phyloP scores from a whole-genome alignment of 2,888 invertebrate genomes.

The Dusona sp. region DNA sequence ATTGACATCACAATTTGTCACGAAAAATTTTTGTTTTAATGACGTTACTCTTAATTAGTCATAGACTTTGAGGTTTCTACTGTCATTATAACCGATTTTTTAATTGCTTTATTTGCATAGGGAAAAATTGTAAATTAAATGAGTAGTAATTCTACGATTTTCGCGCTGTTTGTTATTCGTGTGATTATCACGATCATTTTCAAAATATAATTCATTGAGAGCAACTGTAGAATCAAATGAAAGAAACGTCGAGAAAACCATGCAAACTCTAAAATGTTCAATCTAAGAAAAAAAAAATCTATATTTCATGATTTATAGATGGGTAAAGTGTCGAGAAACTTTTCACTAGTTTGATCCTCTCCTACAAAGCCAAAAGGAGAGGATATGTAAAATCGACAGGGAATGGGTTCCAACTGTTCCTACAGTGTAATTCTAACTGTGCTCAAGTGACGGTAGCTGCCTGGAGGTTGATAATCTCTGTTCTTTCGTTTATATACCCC shows the following conservation, averaged over 20 bases:
- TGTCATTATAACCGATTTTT: neutral
- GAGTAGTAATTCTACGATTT: neutral
- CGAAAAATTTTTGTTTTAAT: neutral
- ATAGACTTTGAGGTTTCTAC: neutral
- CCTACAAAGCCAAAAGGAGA: neutral
- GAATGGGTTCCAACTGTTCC: neutral
- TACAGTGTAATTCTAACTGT: neutral
- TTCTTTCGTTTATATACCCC: slow-evolving; percentile 18
- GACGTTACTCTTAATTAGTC: neutral
- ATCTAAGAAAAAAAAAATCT: neutral
- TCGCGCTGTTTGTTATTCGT: no score
- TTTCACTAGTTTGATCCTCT: neutral
- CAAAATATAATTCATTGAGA: neutral
- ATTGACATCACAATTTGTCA: neutral
- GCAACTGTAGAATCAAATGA: neutral
- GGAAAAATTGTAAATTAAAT: no score
- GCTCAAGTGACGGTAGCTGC: neutral
- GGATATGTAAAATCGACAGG: neutral
- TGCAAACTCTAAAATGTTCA: neutral
- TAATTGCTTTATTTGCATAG: no score
- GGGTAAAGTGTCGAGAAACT: neutral
- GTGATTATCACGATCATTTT: neutral
- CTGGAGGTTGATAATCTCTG: slow-evolving; percentile 49
- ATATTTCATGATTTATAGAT: neutral
- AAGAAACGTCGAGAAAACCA: neutral